These are phyloP conservation scores for Nemoura dubitans DNA, from an alignment of 2,888 invertebrate species.

Conservation along the genomic window DNA sequence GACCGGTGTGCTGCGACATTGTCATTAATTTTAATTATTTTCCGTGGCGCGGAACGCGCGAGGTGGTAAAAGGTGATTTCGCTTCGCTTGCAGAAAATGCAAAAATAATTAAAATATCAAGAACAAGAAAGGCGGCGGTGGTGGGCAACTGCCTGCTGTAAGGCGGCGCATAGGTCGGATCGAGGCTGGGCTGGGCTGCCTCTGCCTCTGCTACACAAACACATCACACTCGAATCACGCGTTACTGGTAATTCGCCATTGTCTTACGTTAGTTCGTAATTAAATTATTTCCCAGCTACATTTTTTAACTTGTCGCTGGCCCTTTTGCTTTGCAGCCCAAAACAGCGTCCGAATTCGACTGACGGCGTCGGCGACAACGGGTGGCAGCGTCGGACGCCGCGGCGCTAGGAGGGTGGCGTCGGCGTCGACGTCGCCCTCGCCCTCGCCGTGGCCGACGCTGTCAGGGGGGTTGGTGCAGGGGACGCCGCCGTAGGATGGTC, in stretches of 20 bases:
- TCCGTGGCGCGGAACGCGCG: neutral
- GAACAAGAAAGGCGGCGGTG: neutral
- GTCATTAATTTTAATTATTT: conserved; percentile 12
- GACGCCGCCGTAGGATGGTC: neutral
- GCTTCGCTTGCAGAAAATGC: conserved; percentile 3
- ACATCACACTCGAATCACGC: neutral
- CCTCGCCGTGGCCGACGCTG: conserved; percentile 10
- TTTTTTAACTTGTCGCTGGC: neutral
- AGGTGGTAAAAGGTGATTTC: conserved; percentile 7
- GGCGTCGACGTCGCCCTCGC: neutral
- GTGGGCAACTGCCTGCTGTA: neutral
- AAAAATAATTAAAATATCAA: conserved; percentile 7
- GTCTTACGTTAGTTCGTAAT: neutral
- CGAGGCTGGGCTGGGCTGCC: neutral
- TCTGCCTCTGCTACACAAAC: too few species aligned
- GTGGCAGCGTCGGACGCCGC: neutral
- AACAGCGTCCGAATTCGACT: neutral
- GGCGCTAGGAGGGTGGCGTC: neutral
- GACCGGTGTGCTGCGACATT: neutral
- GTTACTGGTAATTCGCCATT: neutral
- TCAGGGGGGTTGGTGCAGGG: neutral
- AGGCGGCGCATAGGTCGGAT: neutral
- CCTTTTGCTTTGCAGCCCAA: neutral
- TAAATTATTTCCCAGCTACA: neutral
- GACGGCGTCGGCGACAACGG: neutral